Percentiles rank a stretch among this genome's conserved stretches.
Evolutionary conservation across 2,113 vertebrate species (phyloP).

Genomic region (Ceyx melanurus): DNA sequence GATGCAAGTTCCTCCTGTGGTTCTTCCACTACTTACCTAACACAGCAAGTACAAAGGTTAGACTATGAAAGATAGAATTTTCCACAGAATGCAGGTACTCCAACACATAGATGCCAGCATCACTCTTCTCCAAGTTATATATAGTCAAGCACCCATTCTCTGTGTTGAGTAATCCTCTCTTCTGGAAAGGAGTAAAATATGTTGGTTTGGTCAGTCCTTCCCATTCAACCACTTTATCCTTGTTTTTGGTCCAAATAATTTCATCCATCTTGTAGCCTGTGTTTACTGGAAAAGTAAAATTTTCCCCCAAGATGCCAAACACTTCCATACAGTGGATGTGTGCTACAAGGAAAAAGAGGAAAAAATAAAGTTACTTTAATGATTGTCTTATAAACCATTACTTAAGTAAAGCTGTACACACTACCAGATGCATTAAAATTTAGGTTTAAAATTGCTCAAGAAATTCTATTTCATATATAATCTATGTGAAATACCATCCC

Average conservation of each 20-base stretch:
- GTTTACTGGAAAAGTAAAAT: conserved; percentile 23
- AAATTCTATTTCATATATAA: neutral
- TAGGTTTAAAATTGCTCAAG: neutral
- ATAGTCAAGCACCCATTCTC: neutral
- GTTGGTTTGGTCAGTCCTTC: accelerated
- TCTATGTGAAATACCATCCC: neutral
- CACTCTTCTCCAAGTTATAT: neutral
- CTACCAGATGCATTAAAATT: neutral
- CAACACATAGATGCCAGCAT: neutral
- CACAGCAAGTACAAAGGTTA: accelerated
- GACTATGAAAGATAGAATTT: accelerated
- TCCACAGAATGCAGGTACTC: accelerated
- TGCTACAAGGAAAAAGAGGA: neutral
- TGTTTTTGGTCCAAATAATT: neutral
- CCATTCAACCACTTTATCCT: neutral
- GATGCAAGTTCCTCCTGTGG: neutral
- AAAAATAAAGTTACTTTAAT: neutral
- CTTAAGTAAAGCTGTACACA: neutral
- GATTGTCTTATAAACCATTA: neutral
- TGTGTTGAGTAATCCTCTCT: neutral
- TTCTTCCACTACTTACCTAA: conserved; percentile 23
- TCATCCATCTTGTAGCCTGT: neutral
- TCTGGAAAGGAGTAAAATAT: accelerated
- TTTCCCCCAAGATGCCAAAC: neutral
- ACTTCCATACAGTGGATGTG: neutral